Evolutionary conservation across 2,797 vertebrate species (phyloP).

Genomic region (Micromesistius poutassou): DNA sequence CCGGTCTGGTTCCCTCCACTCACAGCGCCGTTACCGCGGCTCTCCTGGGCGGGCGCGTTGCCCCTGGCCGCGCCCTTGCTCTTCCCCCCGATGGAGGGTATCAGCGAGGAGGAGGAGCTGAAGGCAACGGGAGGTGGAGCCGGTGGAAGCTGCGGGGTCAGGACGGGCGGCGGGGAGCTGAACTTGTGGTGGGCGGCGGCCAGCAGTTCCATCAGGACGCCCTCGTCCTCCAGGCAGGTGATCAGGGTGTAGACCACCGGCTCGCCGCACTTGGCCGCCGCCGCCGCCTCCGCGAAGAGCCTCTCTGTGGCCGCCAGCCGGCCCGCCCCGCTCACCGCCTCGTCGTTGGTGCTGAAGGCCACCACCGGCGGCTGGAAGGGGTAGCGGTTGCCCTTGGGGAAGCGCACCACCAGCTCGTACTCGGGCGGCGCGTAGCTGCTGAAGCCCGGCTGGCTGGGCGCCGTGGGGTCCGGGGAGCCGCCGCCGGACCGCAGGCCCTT

Average conservation of each 20-base stretch:
- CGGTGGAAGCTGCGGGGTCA: conserved; percentile 33
- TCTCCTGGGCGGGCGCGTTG: conserved; percentile 40
- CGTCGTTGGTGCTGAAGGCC: conserved; percentile 89
- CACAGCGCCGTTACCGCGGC: conserved; percentile 32
- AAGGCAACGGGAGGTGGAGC: conserved; percentile 4
- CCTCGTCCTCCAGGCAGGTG: conserved; percentile 85
- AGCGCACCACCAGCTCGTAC: conserved; percentile 91
- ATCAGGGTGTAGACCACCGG: conserved; percentile 89
- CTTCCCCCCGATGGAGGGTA: conserved; percentile 36
- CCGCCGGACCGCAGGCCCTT: conserved; percentile 39
- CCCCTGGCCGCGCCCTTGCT: conserved; percentile 57
- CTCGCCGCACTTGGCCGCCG: conserved; percentile 77
- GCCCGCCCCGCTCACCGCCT: conserved; percentile 79
- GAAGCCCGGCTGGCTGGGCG: conserved; percentile 76
- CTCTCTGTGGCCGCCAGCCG: conserved; percentile 85
- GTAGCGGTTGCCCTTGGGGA: conserved; percentile 86
- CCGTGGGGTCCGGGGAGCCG: conserved; percentile 31
- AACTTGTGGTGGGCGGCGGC: conserved; percentile 83
- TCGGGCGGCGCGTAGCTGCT: conserved; percentile 69
- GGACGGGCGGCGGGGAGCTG: conserved; percentile 75
- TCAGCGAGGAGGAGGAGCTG: neutral
- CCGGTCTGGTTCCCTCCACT: conserved; percentile 23
- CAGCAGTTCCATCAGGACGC: conserved; percentile 76
- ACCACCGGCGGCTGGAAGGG: conserved; percentile 89
- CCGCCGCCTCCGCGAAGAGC: conserved; percentile 83